A percentile compares a stretch with the other conserved stretches of the same genome.
phyloP scores from a whole-genome alignment of 2,797 vertebrate species.

The Tenualosa ilisha region DNA sequence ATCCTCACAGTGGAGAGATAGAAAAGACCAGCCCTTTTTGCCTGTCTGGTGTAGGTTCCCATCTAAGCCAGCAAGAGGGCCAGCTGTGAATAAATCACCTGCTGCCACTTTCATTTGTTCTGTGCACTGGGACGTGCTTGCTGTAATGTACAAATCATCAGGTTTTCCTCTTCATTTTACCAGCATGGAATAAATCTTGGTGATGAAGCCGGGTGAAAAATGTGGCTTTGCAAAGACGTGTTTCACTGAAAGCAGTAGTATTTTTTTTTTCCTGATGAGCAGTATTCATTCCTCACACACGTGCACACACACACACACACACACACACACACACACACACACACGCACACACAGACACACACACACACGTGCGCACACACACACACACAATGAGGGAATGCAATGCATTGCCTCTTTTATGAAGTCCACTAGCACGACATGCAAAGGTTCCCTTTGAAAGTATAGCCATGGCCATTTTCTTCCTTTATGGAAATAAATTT shows the following conservation, averaged over 20 bases:
- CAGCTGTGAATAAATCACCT: conserved; percentile 53
- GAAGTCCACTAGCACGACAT: neutral
- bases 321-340: neutral
- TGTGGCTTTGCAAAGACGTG: conserved; percentile 19
- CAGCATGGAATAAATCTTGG: conserved; percentile 53
- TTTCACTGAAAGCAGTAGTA: conserved; percentile 34
- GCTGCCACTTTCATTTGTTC: conserved; percentile 38
- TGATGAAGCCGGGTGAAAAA: conserved; percentile 41
- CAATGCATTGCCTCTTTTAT: neutral
- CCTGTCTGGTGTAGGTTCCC: neutral
- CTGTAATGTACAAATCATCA: conserved; percentile 49
- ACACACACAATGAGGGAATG: neutral
- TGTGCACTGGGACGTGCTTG: conserved; percentile 41
- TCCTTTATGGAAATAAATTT: conserved; percentile 3
- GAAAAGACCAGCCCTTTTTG: conserved; percentile 12
- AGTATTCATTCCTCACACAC: conserved; percentile 40
- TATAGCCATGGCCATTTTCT: neutral
- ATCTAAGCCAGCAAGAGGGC: conserved; percentile 32
- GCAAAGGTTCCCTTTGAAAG: neutral
- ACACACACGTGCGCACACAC: neutral
- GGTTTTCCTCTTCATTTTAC: conserved; percentile 51
- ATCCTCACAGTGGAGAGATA: conserved; percentile 34
- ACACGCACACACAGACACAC: neutral
- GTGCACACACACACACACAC: conserved; percentile 38
- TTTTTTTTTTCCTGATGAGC: conserved; percentile 36